These are phyloP conservation scores for Julus scanicus DNA, from an alignment of 2,888 invertebrate species.

Conservation along the genomic window DNA sequence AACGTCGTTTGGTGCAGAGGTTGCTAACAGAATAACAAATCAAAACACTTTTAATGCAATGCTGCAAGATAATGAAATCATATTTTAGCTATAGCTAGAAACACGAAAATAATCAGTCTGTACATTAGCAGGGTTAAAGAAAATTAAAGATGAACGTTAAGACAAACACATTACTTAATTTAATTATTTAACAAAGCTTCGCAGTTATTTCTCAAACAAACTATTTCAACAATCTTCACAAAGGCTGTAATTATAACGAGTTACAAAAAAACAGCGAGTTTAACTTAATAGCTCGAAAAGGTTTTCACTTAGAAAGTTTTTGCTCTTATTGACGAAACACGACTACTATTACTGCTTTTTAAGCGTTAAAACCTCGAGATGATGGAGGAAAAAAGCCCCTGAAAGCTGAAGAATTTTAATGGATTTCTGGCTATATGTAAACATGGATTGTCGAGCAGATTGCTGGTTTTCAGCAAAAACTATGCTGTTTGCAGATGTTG, in stretches of 20 bases:
- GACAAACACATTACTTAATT: not conserved
- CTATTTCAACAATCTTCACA: not conserved
- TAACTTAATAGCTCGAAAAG: not conserved
- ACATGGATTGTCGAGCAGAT: not conserved
- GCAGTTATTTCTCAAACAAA: not conserved
- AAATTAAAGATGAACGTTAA: conserved; percentile 1
- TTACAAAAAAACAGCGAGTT: too few relatives aligned
- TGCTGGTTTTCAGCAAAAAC: not conserved
- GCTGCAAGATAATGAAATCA: conserved; percentile 35
- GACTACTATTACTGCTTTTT: not conserved
- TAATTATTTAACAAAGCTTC: too few relatives aligned
- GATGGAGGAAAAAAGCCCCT: not conserved
- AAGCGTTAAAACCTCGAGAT: not conserved
- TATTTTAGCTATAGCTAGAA: conserved; percentile 27
- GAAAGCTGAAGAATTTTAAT: not conserved
- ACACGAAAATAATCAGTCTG: conserved; percentile 14
- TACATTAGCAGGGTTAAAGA: not conserved
- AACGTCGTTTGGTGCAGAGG: conserved; percentile 27
- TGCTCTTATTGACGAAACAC: not conserved
- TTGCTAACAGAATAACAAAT: conserved; percentile 42
- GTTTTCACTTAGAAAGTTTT: not conserved
- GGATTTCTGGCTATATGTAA: not conserved
- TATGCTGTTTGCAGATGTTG: too few relatives aligned
- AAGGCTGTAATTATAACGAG: too few relatives aligned
- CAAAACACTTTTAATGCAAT: conserved; percentile 35